Conservation (phyloP, 1,140 invertebrate species). For the Atta cephalotes region DNA sequence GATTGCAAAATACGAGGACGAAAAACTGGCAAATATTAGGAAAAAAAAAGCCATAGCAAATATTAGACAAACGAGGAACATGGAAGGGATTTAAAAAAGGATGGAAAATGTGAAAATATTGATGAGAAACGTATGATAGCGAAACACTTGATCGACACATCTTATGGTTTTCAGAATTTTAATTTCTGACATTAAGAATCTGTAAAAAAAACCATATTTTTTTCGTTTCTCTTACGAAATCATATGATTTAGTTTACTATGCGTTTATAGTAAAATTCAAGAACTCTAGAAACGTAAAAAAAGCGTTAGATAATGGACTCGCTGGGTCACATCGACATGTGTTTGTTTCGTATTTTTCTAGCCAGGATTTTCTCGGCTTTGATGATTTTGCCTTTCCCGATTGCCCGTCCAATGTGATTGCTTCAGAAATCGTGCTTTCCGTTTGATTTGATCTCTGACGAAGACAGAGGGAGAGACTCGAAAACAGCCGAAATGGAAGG, state of each 20-base stretch:
- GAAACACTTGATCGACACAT: conserved; percentile 4
- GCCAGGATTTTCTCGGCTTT: conserved; percentile 4
- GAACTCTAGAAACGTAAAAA: background rate
- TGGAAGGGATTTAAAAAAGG: background rate
- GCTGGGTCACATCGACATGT: conserved; percentile 7
- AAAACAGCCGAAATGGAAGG: conserved; percentile 55
- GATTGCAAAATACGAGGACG: background rate
- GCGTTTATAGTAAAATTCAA: background rate
- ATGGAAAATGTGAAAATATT: background rate
- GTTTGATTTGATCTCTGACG: conserved; percentile 66
- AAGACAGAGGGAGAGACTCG: conserved; percentile 55
- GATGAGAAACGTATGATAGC: background rate
- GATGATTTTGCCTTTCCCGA: conserved; percentile 35
- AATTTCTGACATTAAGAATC: background rate
- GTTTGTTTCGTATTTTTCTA: background rate
- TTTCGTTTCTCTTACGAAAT: background rate
- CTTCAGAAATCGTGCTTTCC: conserved; percentile 55
- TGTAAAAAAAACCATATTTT: background rate
- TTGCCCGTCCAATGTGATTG: conserved; percentile 27
- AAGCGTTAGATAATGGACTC: background rate
- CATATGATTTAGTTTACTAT: background rate
- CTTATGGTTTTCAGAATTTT: background rate
- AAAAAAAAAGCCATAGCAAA: background rate
- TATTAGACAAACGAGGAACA: conserved; percentile 10
- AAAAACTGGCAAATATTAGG: conserved; percentile 15